Conservation (phyloP, 2,797 vertebrate genomes). For the Sebastes paucispinis region DNA sequence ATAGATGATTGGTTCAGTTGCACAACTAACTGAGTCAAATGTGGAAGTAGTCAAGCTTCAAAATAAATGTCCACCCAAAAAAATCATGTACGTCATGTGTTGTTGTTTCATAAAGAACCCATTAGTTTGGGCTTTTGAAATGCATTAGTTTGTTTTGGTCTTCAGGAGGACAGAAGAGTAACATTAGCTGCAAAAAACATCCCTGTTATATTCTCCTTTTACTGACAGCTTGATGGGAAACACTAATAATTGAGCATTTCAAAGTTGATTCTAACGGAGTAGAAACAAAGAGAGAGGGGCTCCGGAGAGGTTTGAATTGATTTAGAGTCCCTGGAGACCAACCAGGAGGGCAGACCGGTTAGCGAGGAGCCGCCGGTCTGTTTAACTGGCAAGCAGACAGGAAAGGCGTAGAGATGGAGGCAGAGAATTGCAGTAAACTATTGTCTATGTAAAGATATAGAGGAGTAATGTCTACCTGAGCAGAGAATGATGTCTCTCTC, state of each 20-base stretch:
- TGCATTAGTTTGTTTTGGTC: not conserved
- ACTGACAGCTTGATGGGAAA: not conserved
- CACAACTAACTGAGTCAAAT: not conserved
- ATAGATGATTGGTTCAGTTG: no score
- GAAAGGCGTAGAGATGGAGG: not conserved
- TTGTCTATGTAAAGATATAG: no score
- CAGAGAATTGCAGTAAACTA: not conserved
- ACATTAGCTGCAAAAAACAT: not conserved
- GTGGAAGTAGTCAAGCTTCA: not conserved
- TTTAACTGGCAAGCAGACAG: not conserved
- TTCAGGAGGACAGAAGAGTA: not conserved
- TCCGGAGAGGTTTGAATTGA: not conserved
- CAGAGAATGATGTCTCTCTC: no score
- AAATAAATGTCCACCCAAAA: not conserved
- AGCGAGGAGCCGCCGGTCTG: not conserved
- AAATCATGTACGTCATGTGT: not conserved
- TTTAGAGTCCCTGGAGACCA: constrained; percentile 14
- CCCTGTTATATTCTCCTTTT: not conserved
- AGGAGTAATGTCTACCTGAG: no score
- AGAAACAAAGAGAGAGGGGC: not conserved
- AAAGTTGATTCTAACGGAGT: not conserved
- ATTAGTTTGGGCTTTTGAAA: not conserved
- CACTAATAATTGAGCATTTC: not conserved
- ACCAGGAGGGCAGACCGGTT: not conserved
- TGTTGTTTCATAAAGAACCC: not conserved